Base-by-base conservation (phyloP, 2,888 invertebrate genomes). In the Drosophila affinis region DNA sequence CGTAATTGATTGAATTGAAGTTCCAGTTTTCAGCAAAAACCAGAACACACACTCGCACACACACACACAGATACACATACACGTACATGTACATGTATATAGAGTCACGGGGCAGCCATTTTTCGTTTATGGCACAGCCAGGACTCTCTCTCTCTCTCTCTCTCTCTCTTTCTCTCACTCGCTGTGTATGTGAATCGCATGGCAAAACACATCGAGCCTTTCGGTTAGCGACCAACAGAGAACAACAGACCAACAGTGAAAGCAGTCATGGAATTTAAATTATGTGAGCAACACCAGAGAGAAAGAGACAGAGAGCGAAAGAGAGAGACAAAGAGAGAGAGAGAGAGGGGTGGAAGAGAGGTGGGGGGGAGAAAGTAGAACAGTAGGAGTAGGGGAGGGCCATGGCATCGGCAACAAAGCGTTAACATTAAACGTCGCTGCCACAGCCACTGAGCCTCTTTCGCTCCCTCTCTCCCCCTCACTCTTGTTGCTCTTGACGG, bases 1-100 rank as follows among this genome's bases (percentile, higher is more conserved):
- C 76, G 79, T 67, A 74, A 76, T 79, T 79, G 78, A 78, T 79
- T 76, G 60, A 76, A 78, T 79, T 78, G 75, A 74, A 68, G 62
- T 69, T 74, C 14, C 56, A 54, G 60, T 55, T 39, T 39, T 58
- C 60, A 48, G 29, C 59, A 34, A 14, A 34, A 39, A 39, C 34
- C 34, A 34, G 12, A 34, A 34, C 10, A 29, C 45, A 39, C 60
- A 29, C 52, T 4, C 39, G 59, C 24, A 32, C 48, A 59, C 53
- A 51, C 44, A 44, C 49, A n/a, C 45, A 49, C 39, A 45, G 21
- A 3, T 14, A n/a, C 21, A 52, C 60, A 55, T 51, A 29, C 21
- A 61, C 4, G 27, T 18, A 56, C 17, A 45, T 9, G 27, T 21
- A 32, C 21, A 57, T 14, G 32, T n/a, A 27, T 29, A 49, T 46